Evolutionary conservation across 1,140 invertebrate species (phyloP).

Genomic region (Vanessa atalanta): DNA sequence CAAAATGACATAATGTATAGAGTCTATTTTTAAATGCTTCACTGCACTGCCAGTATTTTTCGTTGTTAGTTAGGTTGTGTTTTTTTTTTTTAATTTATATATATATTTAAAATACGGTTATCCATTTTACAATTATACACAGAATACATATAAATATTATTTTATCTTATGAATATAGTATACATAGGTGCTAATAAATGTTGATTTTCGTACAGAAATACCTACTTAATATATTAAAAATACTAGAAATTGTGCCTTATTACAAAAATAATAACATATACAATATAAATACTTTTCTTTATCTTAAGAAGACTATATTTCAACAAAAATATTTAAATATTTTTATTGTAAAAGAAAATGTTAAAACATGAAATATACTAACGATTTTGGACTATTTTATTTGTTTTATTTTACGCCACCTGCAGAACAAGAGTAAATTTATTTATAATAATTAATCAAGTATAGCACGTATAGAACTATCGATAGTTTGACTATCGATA

Average conservation of each 20-base stretch:
- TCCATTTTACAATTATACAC: conserved; percentile 8
- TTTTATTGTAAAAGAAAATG: conserved; percentile 41
- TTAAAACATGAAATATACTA: conserved; percentile 54
- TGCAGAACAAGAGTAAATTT: too few relatives aligned
- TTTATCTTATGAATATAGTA: neutral
- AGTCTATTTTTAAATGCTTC: neutral
- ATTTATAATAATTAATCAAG: too few relatives aligned
- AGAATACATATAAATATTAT: neutral
- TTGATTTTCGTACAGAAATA: neutral
- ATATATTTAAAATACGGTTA: conserved; percentile 1
- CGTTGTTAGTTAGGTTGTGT: conserved; percentile 66
- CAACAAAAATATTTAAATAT: conserved; percentile 18
- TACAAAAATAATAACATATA: neutral
- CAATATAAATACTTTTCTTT: neutral
- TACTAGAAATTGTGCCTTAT: conserved; percentile 27
- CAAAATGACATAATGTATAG: neutral
- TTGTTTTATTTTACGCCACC: conserved; percentile 16
- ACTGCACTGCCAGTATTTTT: conserved; percentile 62
- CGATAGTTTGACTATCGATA: too few relatives aligned
- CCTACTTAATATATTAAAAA: neutral
- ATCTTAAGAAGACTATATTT: conserved; percentile 41
- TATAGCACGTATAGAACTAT: too few relatives aligned
- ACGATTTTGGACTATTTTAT: conserved; percentile 39
- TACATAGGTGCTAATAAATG: conserved; percentile 13
- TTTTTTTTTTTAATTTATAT: conserved; percentile 37